Evolutionary conservation across 2,113 vertebrate genomes (phyloP), one percentile per base, ranked within the genome.

Genomic region (Dasypus novemcinctus): DNA sequence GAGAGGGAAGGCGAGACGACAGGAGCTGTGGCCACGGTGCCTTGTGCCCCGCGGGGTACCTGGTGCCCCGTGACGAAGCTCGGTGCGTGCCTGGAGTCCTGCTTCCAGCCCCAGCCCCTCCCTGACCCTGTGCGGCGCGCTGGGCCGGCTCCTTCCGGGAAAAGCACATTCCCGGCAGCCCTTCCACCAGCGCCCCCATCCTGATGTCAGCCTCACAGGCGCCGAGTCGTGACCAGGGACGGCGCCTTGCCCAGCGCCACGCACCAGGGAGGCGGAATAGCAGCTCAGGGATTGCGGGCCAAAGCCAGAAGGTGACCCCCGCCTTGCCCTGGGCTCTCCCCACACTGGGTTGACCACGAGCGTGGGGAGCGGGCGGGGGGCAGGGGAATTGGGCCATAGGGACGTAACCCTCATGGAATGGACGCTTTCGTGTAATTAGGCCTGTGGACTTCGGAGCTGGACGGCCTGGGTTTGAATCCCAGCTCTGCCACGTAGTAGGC

Each of bases 121-220:
- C 21, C 1, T 1, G 5, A 14, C 17, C 31, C 4, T 20, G 54
- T 17, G 15, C 11, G 49, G n/a, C 18, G 31, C 29, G 20, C 25
- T 23, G 75, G 21, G 13, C 20, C 5, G 2, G 1, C 14, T n/a
- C 21, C 36, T 76, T 17, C 43, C 54, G 82, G 25, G 72, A 49
- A 76, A 86, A 84, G 57, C 0, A 5, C 91, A 52, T 0, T 31
- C 71, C 6, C 6, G 2, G 21, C 21, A 4, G 43, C 21, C 59
- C 57, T 33, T 84, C 84, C 93, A 33, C 71, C 94, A 90, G 94
- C 33, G 13, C 93, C 96, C 95, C 96, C 17, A 3, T 36, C n/a
- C 63, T 31, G 57, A 25, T 36, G 54, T 36, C 25, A 3, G 0
- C 3, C 20, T 59, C n/a, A n/a, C 25, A 52, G 57, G 33, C 21